phyloP scores from a whole-genome alignment of 1,140 invertebrate species.

The Geopemphigus sp. region DNA sequence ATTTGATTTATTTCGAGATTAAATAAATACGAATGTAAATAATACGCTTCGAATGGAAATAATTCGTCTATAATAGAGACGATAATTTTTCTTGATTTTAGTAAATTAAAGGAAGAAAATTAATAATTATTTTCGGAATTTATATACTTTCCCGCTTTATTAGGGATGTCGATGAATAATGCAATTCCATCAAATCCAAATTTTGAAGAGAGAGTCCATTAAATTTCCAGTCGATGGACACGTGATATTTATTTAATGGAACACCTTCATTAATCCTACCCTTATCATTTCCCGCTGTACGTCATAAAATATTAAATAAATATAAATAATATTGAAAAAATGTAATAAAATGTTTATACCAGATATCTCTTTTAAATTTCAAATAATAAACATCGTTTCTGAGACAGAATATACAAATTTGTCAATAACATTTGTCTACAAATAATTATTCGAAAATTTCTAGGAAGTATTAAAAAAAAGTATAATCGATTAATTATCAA shows the following conservation, averaged over 20 bases:
- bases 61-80: too few species aligned
- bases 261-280: conserved; percentile 5
- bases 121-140: neutral
- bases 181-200: neutral
- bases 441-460: too few species aligned
- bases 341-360: too few species aligned
- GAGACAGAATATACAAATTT: neutral
- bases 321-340: too few species aligned
- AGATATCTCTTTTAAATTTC: neutral
- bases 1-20: neutral
- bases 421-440: too few species aligned
- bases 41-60: too few species aligned
- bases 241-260: neutral
- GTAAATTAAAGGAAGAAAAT: neutral
- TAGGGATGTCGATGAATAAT: neutral
- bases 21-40: neutral
- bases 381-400: neutral
- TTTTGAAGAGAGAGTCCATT: neutral
- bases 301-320: too few species aligned
- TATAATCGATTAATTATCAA: too few species aligned
- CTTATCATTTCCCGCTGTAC: too few species aligned
- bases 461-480: too few species aligned
- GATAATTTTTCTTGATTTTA: neutral
- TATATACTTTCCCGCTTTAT: neutral
- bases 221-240: neutral